Conservation (phyloP, 2,113 vertebrate genomes). For the Catharus bicknelli region DNA sequence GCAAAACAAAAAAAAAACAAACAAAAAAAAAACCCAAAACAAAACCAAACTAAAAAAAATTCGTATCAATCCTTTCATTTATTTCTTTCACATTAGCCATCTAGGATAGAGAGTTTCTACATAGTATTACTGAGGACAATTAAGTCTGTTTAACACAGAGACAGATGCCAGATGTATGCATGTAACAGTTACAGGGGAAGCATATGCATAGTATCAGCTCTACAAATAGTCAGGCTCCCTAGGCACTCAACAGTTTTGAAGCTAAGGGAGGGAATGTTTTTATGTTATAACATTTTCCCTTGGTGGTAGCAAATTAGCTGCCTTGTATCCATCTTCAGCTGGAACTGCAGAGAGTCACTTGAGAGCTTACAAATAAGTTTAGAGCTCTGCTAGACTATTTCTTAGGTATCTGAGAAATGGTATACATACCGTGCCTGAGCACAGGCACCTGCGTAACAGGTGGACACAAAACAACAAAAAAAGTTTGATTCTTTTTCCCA, state of each 20-base stretch:
- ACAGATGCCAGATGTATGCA: constrained; percentile 49
- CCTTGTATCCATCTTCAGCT: constrained; percentile 63
- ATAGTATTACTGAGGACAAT: constrained; percentile 20
- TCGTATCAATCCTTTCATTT: not conserved
- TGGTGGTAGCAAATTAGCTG: constrained; percentile 72
- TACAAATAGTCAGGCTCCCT: constrained; percentile 56
- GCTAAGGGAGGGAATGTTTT: constrained; percentile 70
- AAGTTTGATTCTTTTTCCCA: not conserved
- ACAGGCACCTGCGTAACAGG: not conserved
- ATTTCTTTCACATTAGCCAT: constrained; percentile 6
- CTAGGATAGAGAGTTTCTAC: constrained; percentile 21
- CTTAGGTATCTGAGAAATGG: not conserved
- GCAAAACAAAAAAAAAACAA: not conserved
- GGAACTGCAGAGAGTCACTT: constrained; percentile 37
- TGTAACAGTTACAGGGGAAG: constrained; percentile 57
- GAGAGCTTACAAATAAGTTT: constrained; percentile 57
- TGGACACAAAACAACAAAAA: not conserved
- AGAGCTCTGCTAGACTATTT: constrained; percentile 19
- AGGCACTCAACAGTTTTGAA: constrained; percentile 58
- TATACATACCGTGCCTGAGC: not conserved
- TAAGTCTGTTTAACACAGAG: constrained; percentile 60
- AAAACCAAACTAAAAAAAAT: not conserved
- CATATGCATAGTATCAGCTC: constrained; percentile 62
- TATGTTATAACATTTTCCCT: constrained; percentile 71
- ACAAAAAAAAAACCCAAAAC: not conserved